Base-by-base conservation (phyloP, 92 coral and sea anemone species). In the Zoanthus sociatus region DNA sequence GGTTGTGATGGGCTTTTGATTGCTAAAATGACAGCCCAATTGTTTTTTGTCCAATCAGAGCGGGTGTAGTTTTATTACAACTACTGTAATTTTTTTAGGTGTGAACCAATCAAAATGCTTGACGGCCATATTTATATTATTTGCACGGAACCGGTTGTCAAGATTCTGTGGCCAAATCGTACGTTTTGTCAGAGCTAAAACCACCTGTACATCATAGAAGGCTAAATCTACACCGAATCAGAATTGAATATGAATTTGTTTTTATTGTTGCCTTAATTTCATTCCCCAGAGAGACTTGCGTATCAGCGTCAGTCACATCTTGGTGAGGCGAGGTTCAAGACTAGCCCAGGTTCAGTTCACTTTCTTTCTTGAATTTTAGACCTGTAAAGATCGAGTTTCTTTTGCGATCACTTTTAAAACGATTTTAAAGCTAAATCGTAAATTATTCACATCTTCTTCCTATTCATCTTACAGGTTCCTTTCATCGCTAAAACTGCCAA, bases 181-280 rank as follows among this genome's bases (percentile, higher is more conserved):
- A 53, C 73, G 70, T 81, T 81, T 81, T 81, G 85, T 81, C 85
- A 81, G 75, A 21, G 85, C 30, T 44, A 8, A 81, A 81, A 81
- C 85, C 85, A 81, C 85, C 85, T 81, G 85, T 81, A 63, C 85
- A 8, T 73, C 30, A 70, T 81, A 70, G 85, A 81, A 81, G 85
- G 66, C 85, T 81, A 81, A 81, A 63, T 81, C 85, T 87, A 74
- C 95, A 90, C 97, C 94, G 91, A 92, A 91, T 96, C 94, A 95
- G 99, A 95, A 93, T 96, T 93, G 92, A 95, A 95, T 95, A 96
- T 96, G 98, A 96, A 92, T 89, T 90, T 89, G 86, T 91, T 93
- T 89, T 94, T 94, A 93, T 91, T 91, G 93, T 94, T 92, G 91
- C 91, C 90, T 90, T 90, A 89, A 93, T 93, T 79, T 92, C 90